These are phyloP conservation scores for Lepidostoma basale DNA, from an alignment of 1,140 invertebrate species.

Conservation along the genomic window DNA sequence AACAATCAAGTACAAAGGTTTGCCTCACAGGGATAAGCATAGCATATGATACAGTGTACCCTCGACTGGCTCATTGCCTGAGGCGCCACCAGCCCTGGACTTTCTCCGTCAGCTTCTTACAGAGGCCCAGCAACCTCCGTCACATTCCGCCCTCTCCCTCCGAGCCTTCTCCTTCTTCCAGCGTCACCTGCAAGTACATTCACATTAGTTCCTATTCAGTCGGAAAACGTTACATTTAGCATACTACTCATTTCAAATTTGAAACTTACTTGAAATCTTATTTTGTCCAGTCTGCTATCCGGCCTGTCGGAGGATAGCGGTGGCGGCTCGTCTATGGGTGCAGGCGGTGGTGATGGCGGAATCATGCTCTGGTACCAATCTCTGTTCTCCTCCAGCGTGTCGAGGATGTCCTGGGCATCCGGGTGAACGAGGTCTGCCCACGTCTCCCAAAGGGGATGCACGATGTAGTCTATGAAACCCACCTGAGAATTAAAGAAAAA, in stretches of 20 bases:
- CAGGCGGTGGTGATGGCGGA: slow-evolving; percentile 78
- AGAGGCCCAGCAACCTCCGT: slow-evolving; percentile 85
- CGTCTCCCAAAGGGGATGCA: slow-evolving; percentile 98
- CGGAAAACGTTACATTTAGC: too few relatives aligned
- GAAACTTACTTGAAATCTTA: slow-evolving; percentile 72
- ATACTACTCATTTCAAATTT: too few relatives aligned
- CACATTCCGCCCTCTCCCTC: slow-evolving; percentile 77
- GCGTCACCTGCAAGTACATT: slow-evolving; percentile 74
- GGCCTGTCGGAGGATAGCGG: slow-evolving; percentile 53
- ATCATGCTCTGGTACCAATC: slow-evolving; percentile 96
- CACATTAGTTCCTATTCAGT: too few relatives aligned
- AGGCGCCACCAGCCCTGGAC: slow-evolving; percentile 81
- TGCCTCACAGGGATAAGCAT: slow-evolving; percentile 34
- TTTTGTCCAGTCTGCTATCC: slow-evolving; percentile 65
- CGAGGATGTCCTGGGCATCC: slow-evolving; percentile 96
- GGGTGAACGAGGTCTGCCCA: slow-evolving; percentile 99
- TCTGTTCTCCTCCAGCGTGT: slow-evolving; percentile 96
- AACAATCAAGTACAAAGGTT: slow-evolving; percentile 38
- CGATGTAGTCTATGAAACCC: slow-evolving; percentile 99
- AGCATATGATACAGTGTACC: slow-evolving; percentile 16
- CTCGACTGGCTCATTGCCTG: slow-evolving; percentile 62
- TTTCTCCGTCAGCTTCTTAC: slow-evolving; percentile 83
- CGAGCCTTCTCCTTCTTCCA: slow-evolving; percentile 79
- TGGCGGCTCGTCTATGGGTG: slow-evolving; percentile 58
- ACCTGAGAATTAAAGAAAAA: slow-evolving; percentile 67